Conservation (phyloP, 2,113 vertebrate species). For the Procavia capensis region DNA sequence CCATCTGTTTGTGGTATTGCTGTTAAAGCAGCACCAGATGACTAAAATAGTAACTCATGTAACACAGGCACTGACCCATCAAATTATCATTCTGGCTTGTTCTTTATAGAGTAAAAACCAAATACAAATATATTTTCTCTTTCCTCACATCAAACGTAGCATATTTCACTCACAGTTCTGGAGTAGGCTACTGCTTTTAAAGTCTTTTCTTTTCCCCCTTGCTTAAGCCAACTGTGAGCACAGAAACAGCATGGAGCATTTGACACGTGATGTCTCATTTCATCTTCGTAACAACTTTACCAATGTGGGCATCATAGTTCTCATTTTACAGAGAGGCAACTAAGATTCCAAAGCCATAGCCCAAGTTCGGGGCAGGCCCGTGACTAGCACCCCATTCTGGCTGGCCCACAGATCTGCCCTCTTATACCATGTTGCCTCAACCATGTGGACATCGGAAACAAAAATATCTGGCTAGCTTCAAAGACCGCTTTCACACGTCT, state of each 20-base stretch:
- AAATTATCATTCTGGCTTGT: not conserved
- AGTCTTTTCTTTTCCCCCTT: not conserved
- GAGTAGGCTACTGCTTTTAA: not conserved
- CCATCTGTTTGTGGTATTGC: too few relatives aligned
- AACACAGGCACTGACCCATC: not conserved
- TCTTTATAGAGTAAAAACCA: not conserved
- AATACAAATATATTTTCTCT: not conserved
- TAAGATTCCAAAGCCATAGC: not conserved
- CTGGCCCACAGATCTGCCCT: too few relatives aligned
- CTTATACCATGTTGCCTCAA: not conserved
- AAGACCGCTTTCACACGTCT: not conserved
- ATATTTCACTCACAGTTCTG: not conserved
- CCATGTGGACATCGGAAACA: not conserved
- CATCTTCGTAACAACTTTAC: not conserved
- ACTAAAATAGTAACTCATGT: not conserved
- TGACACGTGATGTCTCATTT: too few relatives aligned
- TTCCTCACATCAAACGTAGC: not conserved
- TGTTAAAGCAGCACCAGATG: too few relatives aligned
- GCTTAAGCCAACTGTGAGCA: not conserved
- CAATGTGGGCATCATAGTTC: not conserved
- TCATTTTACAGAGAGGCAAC: not conserved
- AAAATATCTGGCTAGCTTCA: not conserved
- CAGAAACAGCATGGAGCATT: too few relatives aligned
- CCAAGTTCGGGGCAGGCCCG: not conserved
- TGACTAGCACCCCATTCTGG: not conserved